Conservation (phyloP, 2,797 vertebrate species). For the Aratinga solstitialis region DNA sequence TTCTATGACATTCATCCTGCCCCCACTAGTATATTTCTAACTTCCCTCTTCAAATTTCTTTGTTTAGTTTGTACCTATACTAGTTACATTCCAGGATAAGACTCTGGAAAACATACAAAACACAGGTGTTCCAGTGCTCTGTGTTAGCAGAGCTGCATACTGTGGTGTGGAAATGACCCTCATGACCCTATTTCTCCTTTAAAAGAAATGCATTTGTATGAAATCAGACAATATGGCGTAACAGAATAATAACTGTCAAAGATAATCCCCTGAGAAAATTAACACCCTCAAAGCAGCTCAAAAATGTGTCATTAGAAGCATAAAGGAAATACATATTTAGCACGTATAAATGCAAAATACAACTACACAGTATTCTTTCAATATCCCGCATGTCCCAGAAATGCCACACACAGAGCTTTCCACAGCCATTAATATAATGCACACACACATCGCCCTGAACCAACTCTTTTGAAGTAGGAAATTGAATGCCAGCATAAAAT, state of each 20-base stretch:
- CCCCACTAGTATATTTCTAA: neutral
- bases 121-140: neutral
- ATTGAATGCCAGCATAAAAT: neutral
- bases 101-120: neutral
- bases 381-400: neutral
- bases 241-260: neutral
- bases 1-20: neutral
- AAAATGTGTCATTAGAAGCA: neutral
- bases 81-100: neutral
- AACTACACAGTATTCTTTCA: neutral
- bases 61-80: neutral
- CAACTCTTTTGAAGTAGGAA: neutral
- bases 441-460: neutral
- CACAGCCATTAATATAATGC: neutral
- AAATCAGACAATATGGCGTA: neutral
- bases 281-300: neutral
- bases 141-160: neutral
- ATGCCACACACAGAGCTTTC: neutral
- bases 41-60: neutral
- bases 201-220: neutral
- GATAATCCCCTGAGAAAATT: neutral
- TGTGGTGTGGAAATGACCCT: neutral
- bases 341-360: neutral
- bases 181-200: accelerated
- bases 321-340: neutral